Evolutionary conservation across 1,140 invertebrate genomes (phyloP).

Genomic region (Anadara kagoshimensis): DNA sequence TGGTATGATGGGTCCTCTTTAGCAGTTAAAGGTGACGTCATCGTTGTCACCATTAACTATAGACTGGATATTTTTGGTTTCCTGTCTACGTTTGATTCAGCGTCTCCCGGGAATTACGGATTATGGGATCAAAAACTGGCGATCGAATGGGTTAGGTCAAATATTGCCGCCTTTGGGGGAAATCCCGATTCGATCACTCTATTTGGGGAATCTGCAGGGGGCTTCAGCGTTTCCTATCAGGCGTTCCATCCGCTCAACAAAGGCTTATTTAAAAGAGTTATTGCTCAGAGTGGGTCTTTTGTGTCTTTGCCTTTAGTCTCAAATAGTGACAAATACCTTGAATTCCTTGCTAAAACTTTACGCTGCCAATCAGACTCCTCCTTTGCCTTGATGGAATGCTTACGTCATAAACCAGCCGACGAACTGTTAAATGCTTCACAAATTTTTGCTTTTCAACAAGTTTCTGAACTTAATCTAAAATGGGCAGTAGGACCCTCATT

Average conservation of each 20-base stretch:
- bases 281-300: conserved; percentile 43
- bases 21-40: conserved; percentile 84
- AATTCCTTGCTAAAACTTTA: neutral
- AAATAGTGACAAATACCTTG: conserved; percentile 21
- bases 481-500: conserved; percentile 24
- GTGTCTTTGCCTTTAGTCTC: conserved; percentile 9
- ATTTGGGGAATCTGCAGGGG: conserved; percentile 95
- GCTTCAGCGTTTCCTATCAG: conserved; percentile 91
- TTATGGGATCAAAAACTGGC: conserved; percentile 90
- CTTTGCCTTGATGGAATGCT: conserved; percentile 7
- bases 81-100: conserved; percentile 72
- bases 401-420: neutral
- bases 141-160: conserved; percentile 82
- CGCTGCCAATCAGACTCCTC: neutral
- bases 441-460: neutral
- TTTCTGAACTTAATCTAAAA: neutral
- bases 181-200: conserved; percentile 94
- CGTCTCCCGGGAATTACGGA: conserved; percentile 66
- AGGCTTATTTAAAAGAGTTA: conserved; percentile 43
- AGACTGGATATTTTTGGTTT: conserved; percentile 90
- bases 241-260: conserved; percentile 19
- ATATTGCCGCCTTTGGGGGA: conserved; percentile 91
- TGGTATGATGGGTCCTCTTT: conserved; percentile 88
- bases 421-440: conserved; percentile 11
- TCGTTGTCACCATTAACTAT: conserved; percentile 84